Evolutionary conservation across 2,113 vertebrate genomes (phyloP).

Genomic region (Tonatia bakeri): DNA sequence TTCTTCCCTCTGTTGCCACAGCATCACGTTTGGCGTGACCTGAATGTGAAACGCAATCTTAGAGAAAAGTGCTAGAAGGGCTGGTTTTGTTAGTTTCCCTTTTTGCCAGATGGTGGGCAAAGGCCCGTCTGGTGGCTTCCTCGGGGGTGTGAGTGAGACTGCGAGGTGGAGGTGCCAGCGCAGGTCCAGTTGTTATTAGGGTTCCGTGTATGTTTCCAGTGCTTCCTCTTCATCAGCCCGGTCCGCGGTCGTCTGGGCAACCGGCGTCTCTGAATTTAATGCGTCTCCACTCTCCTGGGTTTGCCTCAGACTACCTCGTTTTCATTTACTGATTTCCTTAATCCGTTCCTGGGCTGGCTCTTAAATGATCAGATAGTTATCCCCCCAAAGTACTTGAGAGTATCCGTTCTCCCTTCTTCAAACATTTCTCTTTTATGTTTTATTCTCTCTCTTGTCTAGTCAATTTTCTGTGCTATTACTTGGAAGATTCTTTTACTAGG

Average conservation of each 20-base stretch:
- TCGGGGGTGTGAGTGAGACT: neutral
- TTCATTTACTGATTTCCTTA: neutral
- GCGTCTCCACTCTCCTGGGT: neutral
- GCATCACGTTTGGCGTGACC: neutral
- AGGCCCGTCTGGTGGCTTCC: neutral
- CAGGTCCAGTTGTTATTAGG: neutral
- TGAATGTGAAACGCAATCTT: neutral
- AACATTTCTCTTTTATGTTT: neutral
- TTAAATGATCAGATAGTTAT: neutral
- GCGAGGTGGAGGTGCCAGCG: neutral
- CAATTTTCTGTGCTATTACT: neutral
- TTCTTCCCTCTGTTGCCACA: constrained; percentile 11
- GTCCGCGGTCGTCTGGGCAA: neutral
- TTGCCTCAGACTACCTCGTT: neutral
- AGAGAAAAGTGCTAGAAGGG: neutral
- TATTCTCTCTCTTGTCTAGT: neutral
- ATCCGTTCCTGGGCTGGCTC: neutral
- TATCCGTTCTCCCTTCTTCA: neutral
- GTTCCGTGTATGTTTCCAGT: constrained; percentile 5
- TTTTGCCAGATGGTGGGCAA: neutral
- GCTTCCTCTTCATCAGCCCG: neutral
- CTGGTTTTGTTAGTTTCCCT: neutral
- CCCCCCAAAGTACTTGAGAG: neutral
- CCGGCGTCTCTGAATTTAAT: neutral
- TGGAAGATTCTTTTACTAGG: neutral